phyloP scores from a whole-genome alignment of 2,797 vertebrate species.

The Botia kubotai region DNA sequence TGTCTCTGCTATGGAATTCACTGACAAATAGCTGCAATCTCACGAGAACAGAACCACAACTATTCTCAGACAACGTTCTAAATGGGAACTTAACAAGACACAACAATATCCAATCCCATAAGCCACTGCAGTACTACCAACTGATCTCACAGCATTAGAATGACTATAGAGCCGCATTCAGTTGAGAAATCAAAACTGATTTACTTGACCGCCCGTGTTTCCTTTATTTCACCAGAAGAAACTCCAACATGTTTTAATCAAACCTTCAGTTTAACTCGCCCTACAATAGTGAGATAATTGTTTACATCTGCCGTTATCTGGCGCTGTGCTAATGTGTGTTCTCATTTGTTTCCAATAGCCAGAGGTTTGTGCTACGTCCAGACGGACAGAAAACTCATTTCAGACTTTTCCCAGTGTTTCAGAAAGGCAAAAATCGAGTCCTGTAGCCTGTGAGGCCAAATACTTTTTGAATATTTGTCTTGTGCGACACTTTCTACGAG shows the following conservation, averaged over 20 bases:
- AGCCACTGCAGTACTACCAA: neutral
- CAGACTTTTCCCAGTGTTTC: conserved; percentile 17
- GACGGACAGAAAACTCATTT: conserved; percentile 19
- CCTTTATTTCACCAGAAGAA: conserved; percentile 35
- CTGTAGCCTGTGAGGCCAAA: conserved; percentile 38
- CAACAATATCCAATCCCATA: conserved; percentile 19
- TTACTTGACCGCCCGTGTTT: conserved; percentile 7
- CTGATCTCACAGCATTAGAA: neutral
- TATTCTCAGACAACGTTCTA: neutral
- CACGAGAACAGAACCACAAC: conserved; percentile 17
- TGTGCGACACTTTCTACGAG: conserved; percentile 21
- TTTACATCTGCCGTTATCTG: conserved; percentile 67
- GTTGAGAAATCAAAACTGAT: conserved; percentile 16
- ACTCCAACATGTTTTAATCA: conserved; percentile 67
- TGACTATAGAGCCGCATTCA: neutral
- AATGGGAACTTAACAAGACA: conserved; percentile 42
- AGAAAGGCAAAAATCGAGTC: conserved; percentile 22
- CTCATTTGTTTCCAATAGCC: conserved; percentile 37
- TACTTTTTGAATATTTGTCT: conserved; percentile 24
- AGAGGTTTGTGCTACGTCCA: conserved; percentile 24
- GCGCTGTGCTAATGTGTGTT: conserved; percentile 50
- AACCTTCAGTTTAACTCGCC: conserved; percentile 64
- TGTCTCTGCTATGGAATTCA: conserved; percentile 15
- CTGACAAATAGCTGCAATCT: conserved; percentile 12
- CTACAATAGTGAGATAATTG: conserved; percentile 64